These are phyloP conservation scores for Xenus cinereus DNA, from an alignment of 2,113 vertebrate species.

Conservation along the genomic window DNA sequence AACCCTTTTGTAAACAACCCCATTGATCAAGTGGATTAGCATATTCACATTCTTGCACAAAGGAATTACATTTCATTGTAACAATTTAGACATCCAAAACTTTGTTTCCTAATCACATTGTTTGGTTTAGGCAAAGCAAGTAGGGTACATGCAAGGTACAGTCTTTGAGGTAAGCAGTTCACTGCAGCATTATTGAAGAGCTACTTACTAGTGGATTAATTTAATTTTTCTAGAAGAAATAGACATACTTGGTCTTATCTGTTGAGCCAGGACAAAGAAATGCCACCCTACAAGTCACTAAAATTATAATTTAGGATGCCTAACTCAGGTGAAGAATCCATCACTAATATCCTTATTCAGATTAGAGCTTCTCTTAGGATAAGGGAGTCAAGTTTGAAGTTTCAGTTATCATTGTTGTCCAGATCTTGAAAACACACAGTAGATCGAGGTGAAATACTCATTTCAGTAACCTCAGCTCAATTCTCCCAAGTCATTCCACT, in stretches of 20 bases:
- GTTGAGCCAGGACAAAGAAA: background rate
- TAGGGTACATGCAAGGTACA: rapidly evolving
- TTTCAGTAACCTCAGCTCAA: background rate
- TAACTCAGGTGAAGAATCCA: background rate
- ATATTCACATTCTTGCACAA: background rate
- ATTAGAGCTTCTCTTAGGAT: background rate
- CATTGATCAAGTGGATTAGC: background rate
- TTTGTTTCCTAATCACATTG: background rate
- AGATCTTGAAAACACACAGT: background rate
- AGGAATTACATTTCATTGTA: background rate
- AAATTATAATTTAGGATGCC: background rate
- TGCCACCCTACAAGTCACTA: background rate
- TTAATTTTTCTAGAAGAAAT: background rate
- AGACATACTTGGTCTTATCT: background rate
- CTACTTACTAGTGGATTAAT: background rate
- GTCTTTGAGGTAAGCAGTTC: background rate
- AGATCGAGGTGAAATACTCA: background rate
- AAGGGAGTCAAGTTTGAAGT: background rate
- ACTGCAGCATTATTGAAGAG: background rate
- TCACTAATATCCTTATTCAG: background rate
- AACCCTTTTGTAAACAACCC: background rate
- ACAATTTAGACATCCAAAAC: background rate
- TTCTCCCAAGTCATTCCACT: background rate
- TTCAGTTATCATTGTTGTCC: background rate
- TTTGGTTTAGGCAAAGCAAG: background rate